Evolutionary conservation across 2,113 vertebrate species (phyloP).

Genomic region (Danio rerio): GRCz12tu NC_133192.1:21374001-21374500

Average conservation of each 20-base stretch:
- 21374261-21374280: slow-evolving; percentile 93
- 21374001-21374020: not conserved
- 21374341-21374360: no score
- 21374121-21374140: slow-evolving; percentile 87
- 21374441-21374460: no score
- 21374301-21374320: not conserved
- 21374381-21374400: no score
- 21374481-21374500: no score
- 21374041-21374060: not conserved
- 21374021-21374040: not conserved
- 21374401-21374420: no score
- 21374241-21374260: slow-evolving; percentile 94
- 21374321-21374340: no score
- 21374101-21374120: slow-evolving; percentile 92
- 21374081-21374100: slow-evolving; percentile 90
- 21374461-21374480: no score
- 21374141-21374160: slow-evolving; percentile 88
- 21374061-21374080: slow-evolving; percentile 83
- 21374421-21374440: no score
- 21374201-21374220: slow-evolving; percentile 87
- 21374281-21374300: slow-evolving; percentile 81
- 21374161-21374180: slow-evolving; percentile 83
- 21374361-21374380: no score
- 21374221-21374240: slow-evolving; percentile 86
- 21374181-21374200: slow-evolving; percentile 85